These are phyloP conservation scores for Piscicola geometra DNA, from an alignment of 2,888 invertebrate species.

Conservation along the genomic window DNA sequence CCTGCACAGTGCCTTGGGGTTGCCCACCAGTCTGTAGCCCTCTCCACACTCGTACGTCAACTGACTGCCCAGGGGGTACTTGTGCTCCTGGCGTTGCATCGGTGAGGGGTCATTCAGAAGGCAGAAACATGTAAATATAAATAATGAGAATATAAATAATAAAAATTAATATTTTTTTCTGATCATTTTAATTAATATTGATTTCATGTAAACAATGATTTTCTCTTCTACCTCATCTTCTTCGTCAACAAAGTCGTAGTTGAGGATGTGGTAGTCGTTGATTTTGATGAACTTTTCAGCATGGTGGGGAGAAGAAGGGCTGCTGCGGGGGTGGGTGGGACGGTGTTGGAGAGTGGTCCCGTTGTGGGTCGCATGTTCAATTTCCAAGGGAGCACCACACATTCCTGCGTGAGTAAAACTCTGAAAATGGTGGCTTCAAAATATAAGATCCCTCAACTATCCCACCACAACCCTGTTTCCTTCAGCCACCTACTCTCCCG, in stretches of 20 bases:
- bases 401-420: too few species aligned
- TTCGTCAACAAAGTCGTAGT: slow-evolving; percentile 3
- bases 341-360: background rate
- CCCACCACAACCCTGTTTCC: too few species aligned
- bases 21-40: slow-evolving; percentile 73
- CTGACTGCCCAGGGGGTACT: slow-evolving; percentile 81
- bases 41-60: slow-evolving; percentile 87
- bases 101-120: background rate
- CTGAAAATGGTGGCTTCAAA: too few species aligned
- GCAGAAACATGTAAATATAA: background rate
- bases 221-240: background rate
- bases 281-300: slow-evolving; percentile 7
- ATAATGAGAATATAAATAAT: background rate
- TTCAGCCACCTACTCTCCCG: slow-evolving; percentile 23
- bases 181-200: too few species aligned
- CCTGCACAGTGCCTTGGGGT: slow-evolving; percentile 84
- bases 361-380: slow-evolving; percentile 22
- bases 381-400: slow-evolving; percentile 1
- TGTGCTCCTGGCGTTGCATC: slow-evolving; percentile 63
- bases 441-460: too few species aligned
- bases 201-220: too few species aligned
- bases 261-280: slow-evolving; percentile 8
- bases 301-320: too few species aligned
- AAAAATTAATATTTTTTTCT: too few species aligned
- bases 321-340: too few species aligned